phyloP scores from a whole-genome alignment of 2,888 invertebrate species.

The Biston betularia region DNA sequence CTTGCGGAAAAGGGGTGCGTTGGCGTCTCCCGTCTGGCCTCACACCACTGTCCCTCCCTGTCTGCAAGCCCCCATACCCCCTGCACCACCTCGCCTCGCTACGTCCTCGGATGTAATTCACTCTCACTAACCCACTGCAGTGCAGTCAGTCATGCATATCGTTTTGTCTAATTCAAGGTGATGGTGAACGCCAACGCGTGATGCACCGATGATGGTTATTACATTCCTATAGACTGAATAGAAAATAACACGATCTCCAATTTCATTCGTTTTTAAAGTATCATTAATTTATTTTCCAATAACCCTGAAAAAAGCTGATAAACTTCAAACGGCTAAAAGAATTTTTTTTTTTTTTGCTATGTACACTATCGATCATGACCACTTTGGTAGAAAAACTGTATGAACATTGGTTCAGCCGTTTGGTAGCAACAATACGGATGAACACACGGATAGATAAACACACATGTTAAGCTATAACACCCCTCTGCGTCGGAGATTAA shows the following conservation, averaged over 20 bases:
- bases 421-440: too few species aligned
- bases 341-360: too few species aligned
- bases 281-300: neutral
- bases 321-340: too few species aligned
- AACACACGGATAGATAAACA: too few species aligned
- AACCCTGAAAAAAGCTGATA: neutral
- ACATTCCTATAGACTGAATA: constrained; percentile 6
- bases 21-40: constrained; percentile 82
- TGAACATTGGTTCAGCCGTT: too few species aligned
- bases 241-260: neutral
- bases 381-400: too few species aligned
- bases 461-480: too few species aligned
- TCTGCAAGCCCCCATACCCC: constrained; percentile 42
- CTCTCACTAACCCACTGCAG: constrained; percentile 87
- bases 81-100: constrained; percentile 53
- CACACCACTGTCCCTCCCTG: constrained; percentile 70
- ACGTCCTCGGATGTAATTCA: constrained; percentile 75
- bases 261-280: neutral
- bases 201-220: constrained; percentile 7
- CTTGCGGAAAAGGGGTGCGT: constrained; percentile 81
- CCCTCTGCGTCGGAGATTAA: too few species aligned
- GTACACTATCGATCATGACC: too few species aligned
- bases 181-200: constrained; percentile 45
- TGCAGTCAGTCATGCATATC: constrained; percentile 81
- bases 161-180: constrained; percentile 74